Evolutionary conservation across 1,140 invertebrate genomes (phyloP), one percentile per base, ranked within the genome.

Genomic region (Panagrolaimus sp.): DNA sequence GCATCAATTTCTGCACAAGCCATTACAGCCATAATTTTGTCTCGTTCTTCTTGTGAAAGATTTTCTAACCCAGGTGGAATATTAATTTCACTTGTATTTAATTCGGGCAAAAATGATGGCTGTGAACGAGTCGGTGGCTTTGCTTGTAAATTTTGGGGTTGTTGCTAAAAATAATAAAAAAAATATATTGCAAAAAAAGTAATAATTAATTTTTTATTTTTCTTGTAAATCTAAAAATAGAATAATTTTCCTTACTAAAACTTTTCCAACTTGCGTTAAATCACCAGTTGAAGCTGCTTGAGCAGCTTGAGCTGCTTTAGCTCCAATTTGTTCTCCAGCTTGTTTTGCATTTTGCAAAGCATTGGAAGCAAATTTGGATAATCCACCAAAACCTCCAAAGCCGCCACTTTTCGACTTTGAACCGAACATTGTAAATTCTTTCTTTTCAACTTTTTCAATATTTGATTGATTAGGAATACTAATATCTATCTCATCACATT

Each of bases 1-100:
- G 68, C 69, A 70, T 82, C 80, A 16, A 78, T 51, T 70, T 82
- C 73, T 23, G 78, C 79, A 67, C 76, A 76, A 43, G 77, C 72
- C 80, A 81, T 82, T 9, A 82, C 80, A 23, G 80, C 72, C 72
- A 81, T 78, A 23, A 81, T 82, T 53, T 74, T 73, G 14, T 78
- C 8, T 31, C 72, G 70, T 73, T 81, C 79, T 72, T 81, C 79
- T 53, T 80, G 72, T n/a, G 80, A 80, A 45, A 81, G 66, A 16
- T 72, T 69, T 72, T 81, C 79, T 42, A 82, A 64, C n/a, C 80
- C 79, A n/a, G 80, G 78, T 13, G 77, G 78, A 8, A 57, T 25
- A 27, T 20, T 20, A n/a, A 57, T 16, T 11, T 25, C 27, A 57
- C 9, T 48, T 2, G 31, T 4, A 38, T 38, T 38, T 38, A 38